Percentiles rank a stretch among this genome's conserved stretches.
Conservation (phyloP, 1,140 invertebrate species). For the Saccostrea glomerata region DNA sequence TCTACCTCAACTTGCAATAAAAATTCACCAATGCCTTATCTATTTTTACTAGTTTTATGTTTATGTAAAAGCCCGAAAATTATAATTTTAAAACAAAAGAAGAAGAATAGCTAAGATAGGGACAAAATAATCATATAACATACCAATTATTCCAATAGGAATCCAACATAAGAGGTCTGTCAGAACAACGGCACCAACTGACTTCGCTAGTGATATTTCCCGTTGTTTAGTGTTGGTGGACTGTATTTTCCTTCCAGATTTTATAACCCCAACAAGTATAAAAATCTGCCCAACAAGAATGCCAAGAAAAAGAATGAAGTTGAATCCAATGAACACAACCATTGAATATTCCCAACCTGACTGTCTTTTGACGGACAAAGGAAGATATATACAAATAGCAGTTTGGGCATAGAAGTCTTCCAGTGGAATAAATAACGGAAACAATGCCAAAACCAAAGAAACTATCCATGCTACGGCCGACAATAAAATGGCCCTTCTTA, state of each 20-base stretch:
- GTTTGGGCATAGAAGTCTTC: background rate
- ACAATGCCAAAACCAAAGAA: background rate
- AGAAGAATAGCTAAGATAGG: no score
- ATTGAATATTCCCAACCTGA: constrained; percentile 57
- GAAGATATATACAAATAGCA: background rate
- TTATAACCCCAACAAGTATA: constrained; percentile 14
- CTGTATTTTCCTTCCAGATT: background rate
- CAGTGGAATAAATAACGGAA: background rate
- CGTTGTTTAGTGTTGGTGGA: background rate
- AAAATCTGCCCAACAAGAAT: constrained; percentile 37
- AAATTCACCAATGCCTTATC: no score
- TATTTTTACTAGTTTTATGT: no score
- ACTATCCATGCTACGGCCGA: background rate
- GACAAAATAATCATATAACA: no score
- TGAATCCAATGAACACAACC: constrained; percentile 60
- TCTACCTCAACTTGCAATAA: no score
- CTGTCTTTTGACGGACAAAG: background rate
- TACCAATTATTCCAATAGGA: constrained; percentile 62
- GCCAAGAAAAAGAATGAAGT: constrained; percentile 57
- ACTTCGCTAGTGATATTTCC: constrained; percentile 45
- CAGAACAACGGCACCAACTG: constrained; percentile 53
- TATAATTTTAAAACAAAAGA: no score
- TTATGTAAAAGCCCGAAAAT: no score
- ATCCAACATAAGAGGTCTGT: constrained; percentile 64
- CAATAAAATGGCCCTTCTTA: background rate